These are phyloP conservation scores for Australoheros scitulus DNA, from an alignment of 2,113 vertebrate species.

Conservation along the genomic window DNA sequence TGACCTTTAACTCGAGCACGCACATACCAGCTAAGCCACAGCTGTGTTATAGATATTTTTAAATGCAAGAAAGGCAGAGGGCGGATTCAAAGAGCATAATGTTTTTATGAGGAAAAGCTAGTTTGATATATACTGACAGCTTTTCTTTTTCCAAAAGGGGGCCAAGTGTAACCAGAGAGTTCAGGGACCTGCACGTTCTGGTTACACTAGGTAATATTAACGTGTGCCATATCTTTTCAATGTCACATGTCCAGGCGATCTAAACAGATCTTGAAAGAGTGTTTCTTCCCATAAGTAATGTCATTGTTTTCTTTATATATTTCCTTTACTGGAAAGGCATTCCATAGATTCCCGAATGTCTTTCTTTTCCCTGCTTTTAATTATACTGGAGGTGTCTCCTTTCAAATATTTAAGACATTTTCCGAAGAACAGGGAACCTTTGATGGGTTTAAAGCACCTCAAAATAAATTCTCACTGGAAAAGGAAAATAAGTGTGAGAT, in stretches of 20 bases:
- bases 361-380: constrained; percentile 14
- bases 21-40: constrained; percentile 54
- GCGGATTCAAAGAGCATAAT: constrained; percentile 5
- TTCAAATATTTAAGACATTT: background rate
- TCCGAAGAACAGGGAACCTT: background rate
- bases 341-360: constrained; percentile 8
- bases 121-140: constrained; percentile 29
- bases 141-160: constrained; percentile 33
- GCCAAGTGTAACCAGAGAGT: constrained; percentile 18
- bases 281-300: constrained; percentile 40
- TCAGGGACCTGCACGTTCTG: background rate
- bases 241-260: constrained; percentile 47
- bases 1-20: constrained; percentile 48
- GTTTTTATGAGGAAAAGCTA: constrained; percentile 15
- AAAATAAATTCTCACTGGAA: constrained; percentile 29
- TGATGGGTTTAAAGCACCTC: constrained; percentile 26
- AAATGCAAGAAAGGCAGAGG: constrained; percentile 35
- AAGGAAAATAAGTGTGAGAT: constrained; percentile 6
- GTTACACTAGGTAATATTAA: background rate
- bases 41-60: constrained; percentile 46
- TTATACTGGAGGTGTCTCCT: background rate
- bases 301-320: background rate
- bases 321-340: constrained; percentile 6
- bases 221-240: constrained; percentile 2
- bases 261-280: constrained; percentile 35